Evolutionary conservation across 1,140 invertebrate species (phyloP).

Genomic region (Drosophila ironensis): DNA sequence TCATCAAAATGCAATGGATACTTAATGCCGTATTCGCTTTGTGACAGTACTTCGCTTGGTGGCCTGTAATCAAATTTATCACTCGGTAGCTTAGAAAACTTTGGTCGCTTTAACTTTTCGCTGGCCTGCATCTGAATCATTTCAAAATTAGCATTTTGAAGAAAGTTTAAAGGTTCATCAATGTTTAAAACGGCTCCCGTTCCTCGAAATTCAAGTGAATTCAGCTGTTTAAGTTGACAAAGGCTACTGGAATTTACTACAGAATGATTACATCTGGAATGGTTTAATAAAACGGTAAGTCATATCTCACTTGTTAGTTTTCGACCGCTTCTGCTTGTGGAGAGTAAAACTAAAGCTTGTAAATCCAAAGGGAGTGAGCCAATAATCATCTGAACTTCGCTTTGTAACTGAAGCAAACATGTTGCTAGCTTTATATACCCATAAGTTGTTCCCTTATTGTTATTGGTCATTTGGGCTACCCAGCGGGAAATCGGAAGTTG

Average conservation of each 20-base stretch:
- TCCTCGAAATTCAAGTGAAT: conserved; percentile 85
- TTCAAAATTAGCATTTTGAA: conserved; percentile 83
- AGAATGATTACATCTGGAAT: conserved; percentile 11
- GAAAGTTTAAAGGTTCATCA: conserved; percentile 78
- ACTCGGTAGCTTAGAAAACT: conserved; percentile 64
- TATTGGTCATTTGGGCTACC: conserved; percentile 76
- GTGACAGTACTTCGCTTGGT: conserved; percentile 43
- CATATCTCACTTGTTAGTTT: conserved; percentile 68
- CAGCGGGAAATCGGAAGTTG: conserved; percentile 83
- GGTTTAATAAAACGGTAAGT: neutral
- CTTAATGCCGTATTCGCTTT: conserved; percentile 30
- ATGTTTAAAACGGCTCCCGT: conserved; percentile 75
- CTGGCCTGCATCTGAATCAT: conserved; percentile 55
- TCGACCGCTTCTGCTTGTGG: conserved; percentile 83
- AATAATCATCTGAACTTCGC: conserved; percentile 82
- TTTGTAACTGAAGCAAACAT: conserved; percentile 84
- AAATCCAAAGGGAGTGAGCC: conserved; percentile 83
- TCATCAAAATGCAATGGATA: conserved; percentile 44
- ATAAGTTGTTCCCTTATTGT: conserved; percentile 61
- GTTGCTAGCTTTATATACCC: conserved; percentile 84
- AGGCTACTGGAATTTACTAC: conserved; percentile 83
- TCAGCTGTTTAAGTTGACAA: conserved; percentile 83
- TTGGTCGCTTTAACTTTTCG: conserved; percentile 72
- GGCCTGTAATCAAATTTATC: conserved; percentile 73
- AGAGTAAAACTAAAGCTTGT: conserved; percentile 83